Percentiles rank a stretch among this genome's conserved stretches.
These are phyloP conservation scores for Labia minor DNA, from an alignment of 2,888 invertebrate genomes.

Conservation along the genomic window DNA sequence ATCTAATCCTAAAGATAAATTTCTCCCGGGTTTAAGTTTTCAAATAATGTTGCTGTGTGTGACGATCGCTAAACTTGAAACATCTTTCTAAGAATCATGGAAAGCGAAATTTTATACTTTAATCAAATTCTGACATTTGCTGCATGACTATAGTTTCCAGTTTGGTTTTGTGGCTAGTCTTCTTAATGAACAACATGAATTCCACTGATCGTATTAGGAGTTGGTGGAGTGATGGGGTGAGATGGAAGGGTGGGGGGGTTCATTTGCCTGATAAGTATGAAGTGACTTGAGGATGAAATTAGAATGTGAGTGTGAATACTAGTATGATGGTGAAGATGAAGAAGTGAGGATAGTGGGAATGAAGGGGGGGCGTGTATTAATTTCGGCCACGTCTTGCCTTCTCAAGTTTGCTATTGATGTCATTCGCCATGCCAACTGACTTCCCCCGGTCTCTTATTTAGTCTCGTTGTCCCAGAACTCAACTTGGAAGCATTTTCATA, in stretches of 20 bases:
- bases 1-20: background rate
- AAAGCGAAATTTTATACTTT: too few relatives aligned
- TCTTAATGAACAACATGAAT: background rate
- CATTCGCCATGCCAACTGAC: background rate
- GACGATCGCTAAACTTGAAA: too few relatives aligned
- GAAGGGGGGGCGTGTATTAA: too few relatives aligned
- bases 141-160: too few relatives aligned
- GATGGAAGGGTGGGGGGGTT: too few relatives aligned
- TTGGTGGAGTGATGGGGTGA: too few relatives aligned
- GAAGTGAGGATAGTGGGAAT: too few relatives aligned
- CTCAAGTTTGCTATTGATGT: background rate
- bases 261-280: background rate
- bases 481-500: background rate
- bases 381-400: background rate
- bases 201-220: background rate
- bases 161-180: too few relatives aligned
- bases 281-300: background rate
- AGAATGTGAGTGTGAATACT: background rate
- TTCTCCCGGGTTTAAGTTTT: background rate
- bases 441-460: background rate
- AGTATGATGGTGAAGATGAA: background rate
- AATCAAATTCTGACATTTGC: too few relatives aligned
- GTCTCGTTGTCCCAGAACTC: background rate
- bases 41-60: too few relatives aligned
- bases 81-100: too few relatives aligned